A percentile compares a stretch with the other conserved stretches of the same genome.
Conservation (phyloP, 2,888 invertebrate genomes). For the Hybos culiciformis region DNA sequence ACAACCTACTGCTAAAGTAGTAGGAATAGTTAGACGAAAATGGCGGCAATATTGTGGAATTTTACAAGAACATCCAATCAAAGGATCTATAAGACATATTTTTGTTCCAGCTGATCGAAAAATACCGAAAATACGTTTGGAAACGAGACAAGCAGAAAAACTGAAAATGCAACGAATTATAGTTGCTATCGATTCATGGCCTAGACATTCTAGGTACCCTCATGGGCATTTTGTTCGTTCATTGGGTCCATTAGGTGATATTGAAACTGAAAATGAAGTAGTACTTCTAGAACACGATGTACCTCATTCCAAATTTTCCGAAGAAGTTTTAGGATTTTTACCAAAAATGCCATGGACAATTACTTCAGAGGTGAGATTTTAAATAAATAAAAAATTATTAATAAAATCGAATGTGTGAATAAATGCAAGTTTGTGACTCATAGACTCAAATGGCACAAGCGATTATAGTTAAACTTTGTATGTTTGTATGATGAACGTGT, state of each 20-base stretch:
- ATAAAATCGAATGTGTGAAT: neutral
- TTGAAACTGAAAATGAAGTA: slow-evolving; percentile 93
- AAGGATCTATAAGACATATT: slow-evolving; percentile 60
- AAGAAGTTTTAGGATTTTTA: slow-evolving; percentile 81
- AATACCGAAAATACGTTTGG: slow-evolving; percentile 89
- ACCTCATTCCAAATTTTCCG: slow-evolving; percentile 89
- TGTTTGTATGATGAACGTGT: no score
- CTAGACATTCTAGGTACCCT: slow-evolving; percentile 81
- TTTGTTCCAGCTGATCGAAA: slow-evolving; percentile 90
- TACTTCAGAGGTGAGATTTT: slow-evolving; percentile 52
- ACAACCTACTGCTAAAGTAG: slow-evolving; percentile 60
- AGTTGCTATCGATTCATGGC: slow-evolving; percentile 95
- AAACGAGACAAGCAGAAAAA: slow-evolving; percentile 78
- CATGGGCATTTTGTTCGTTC: slow-evolving; percentile 92
- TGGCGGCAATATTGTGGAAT: slow-evolving; percentile 99
- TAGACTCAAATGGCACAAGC: no score
- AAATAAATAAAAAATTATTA: slow-evolving; percentile 2
- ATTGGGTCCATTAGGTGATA: slow-evolving; percentile 84
- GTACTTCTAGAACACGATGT: slow-evolving; percentile 92
- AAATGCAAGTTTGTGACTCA: neutral
- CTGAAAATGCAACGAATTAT: slow-evolving; percentile 77
- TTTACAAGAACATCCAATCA: slow-evolving; percentile 60
- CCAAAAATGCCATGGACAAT: slow-evolving; percentile 85
- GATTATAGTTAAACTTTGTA: no score
- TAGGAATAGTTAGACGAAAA: slow-evolving; percentile 91